Base-by-base conservation (phyloP, 2,888 invertebrate species). In the Bellardia bayeri region DNA sequence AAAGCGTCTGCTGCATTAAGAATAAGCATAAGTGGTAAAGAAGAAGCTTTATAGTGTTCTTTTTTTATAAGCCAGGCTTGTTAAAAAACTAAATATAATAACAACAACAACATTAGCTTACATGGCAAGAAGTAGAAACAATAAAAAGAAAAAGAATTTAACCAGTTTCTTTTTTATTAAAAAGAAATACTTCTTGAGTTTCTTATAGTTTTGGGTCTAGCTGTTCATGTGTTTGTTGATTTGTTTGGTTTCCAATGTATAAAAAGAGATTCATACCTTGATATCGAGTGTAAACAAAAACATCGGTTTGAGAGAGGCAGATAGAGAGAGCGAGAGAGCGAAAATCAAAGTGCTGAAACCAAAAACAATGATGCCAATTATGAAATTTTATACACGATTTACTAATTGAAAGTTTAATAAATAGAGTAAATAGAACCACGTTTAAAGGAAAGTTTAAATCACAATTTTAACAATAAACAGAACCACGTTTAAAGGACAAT, bases 141-240 rank as follows among this genome's bases (percentile, higher is more conserved):
- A 45, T 13, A 42, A 42, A 11, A 56, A 56, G 7, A 72, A 72
- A 8, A 76, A 78, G 78, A 84, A 84, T 82, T 82, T 82, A 87
- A 85, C 87, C 87, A 85, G 87, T 87, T 87, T 87, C 33, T 51
- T 42, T 37, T 30, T 76, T 76, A 5, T 64, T 54, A 51, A 72
- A 49, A 71, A 61, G 78, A 78, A 79, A 74, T 37, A 68, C n/a
- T 63, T 68, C 58, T 75, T 80, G 37, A 74, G 68, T 68, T 42
- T 9, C 13, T 45, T 40, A 30, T 68, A 45, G 8, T 16, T 54
- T 51, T 40, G 37, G 37, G 6, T 37, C 37, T 37, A 37, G 37
- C 37, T 37, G 37, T 37, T 37, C 5, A 37, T 23, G 23, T 66
- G 58, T 49, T 54, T 49, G 49, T 75, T 23, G 56, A 14, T 33